These are phyloP conservation scores for Archaeoteleia sp. DNA, from an alignment of 2,888 invertebrate genomes.

Conservation along the genomic window DNA sequence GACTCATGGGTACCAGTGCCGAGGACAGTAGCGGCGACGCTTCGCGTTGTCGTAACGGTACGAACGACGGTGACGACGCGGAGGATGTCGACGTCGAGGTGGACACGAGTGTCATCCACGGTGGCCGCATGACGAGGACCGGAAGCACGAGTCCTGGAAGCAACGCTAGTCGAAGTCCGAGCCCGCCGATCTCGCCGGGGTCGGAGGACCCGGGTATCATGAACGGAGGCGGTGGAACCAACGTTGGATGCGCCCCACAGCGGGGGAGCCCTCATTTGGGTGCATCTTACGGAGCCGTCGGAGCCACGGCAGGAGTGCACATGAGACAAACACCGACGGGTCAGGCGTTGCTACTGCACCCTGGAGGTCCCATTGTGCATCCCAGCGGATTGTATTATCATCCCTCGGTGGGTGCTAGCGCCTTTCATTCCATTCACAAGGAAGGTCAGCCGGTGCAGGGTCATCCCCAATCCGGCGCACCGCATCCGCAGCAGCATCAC, in stretches of 20 bases:
- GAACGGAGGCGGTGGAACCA: conserved; percentile 43
- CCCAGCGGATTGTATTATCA: conserved; percentile 70
- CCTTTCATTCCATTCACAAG: conserved; percentile 76
- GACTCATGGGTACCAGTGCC: no score
- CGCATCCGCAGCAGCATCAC: conserved; percentile 81
- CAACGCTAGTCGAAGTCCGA: conserved; percentile 80
- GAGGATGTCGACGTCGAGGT: conserved; percentile 55
- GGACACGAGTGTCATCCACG: conserved; percentile 46
- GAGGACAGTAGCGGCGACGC: not conserved
- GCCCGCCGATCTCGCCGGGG: conserved; percentile 90
- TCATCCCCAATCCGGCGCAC: conserved; percentile 61
- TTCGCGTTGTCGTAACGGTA: conserved; percentile 18
- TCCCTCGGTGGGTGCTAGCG: conserved; percentile 67
- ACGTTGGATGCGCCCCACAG: conserved; percentile 23
- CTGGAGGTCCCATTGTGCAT: conserved; percentile 68
- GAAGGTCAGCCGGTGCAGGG: conserved; percentile 73
- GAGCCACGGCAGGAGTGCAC: conserved; percentile 56
- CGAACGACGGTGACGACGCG: conserved; percentile 31
- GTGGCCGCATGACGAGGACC: conserved; percentile 64
- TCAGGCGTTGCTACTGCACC: conserved; percentile 68
- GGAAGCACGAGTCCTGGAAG: conserved; percentile 78
- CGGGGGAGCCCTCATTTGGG: conserved; percentile 40
- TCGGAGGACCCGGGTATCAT: conserved; percentile 80
- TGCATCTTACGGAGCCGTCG: conserved; percentile 54
- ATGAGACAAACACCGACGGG: conserved; percentile 61